Evolutionary conservation across 1,140 invertebrate species (phyloP).

Genomic region (Aphis gossypii): DNA sequence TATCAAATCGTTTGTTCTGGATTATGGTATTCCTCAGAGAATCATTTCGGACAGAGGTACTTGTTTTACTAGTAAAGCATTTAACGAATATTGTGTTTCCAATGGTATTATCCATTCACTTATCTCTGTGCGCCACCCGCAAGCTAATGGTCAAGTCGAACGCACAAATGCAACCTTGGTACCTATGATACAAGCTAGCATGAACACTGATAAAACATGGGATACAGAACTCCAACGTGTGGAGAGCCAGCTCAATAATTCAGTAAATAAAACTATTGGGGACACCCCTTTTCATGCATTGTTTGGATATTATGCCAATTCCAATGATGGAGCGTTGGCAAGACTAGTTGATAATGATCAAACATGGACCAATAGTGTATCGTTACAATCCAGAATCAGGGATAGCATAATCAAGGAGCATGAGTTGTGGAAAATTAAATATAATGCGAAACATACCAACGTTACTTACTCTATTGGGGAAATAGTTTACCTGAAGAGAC

Average conservation of each 20-base stretch:
- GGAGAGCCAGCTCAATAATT: slow-evolving; percentile 37
- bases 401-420: slow-evolving; percentile 6
- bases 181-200: too few relatives aligned
- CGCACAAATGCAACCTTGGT: too few relatives aligned
- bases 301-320: slow-evolving; percentile 36
- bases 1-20: neutral
- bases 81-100: slow-evolving; percentile 18
- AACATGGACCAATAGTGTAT: neutral
- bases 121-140: slow-evolving; percentile 25
- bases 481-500: slow-evolving; percentile 26
- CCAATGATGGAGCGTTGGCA: neutral
- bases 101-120: neutral
- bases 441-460: slow-evolving; percentile 4
- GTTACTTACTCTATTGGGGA: neutral
- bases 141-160: too few relatives aligned
- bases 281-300: slow-evolving; percentile 45
- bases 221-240: neutral
- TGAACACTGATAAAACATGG: too few relatives aligned
- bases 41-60: slow-evolving; percentile 27
- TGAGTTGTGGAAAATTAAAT: slow-evolving; percentile 15
- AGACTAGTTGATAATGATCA: slow-evolving; percentile 1
- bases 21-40: slow-evolving; percentile 21
- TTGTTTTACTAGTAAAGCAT: slow-evolving; percentile 30
- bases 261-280: slow-evolving; percentile 34
- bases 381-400: neutral